A percentile compares a stretch with the other conserved stretches of the same genome.
phyloP scores from a whole-genome alignment of 2,888 invertebrate species.

The Nycteola revayana region DNA sequence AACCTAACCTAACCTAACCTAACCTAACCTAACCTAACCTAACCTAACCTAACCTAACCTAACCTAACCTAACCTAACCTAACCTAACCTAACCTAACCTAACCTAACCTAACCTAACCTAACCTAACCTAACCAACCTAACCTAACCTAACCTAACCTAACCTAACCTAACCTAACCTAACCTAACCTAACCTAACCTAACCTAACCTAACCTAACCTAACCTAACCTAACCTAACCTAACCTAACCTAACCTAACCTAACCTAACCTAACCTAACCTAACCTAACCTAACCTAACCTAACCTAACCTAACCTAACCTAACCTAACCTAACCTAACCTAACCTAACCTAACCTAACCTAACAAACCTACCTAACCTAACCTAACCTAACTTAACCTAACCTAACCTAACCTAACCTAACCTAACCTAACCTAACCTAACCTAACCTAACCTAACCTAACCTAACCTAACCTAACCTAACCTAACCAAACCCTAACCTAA shows the following conservation, averaged over 20 bases:
- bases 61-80: conserved; percentile 10
- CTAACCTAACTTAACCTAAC: too few relatives aligned
- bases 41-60: conserved; percentile 10
- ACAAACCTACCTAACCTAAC: too few relatives aligned
- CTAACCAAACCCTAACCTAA: too few relatives aligned
- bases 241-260: conserved; percentile 8
- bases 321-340: conserved; percentile 18
- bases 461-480: too few relatives aligned
- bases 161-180: conserved; percentile 8
- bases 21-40: conserved; percentile 12
- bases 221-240: conserved; percentile 14
- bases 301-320: conserved; percentile 15
- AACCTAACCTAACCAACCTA: too few relatives aligned
- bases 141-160: conserved; percentile 7
- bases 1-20: conserved; percentile 13
- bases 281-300: conserved; percentile 16
- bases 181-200: conserved; percentile 15
- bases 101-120: conserved; percentile 8
- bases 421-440: too few relatives aligned
- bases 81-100: conserved; percentile 8
- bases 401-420: too few relatives aligned
- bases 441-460: too few relatives aligned
- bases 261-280: conserved; percentile 16
- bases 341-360: conserved; percentile 18
- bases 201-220: conserved; percentile 13